These are phyloP conservation scores for Myotis davidii DNA, from an alignment of 2,113 vertebrate genomes.

Conservation along the genomic window DNA sequence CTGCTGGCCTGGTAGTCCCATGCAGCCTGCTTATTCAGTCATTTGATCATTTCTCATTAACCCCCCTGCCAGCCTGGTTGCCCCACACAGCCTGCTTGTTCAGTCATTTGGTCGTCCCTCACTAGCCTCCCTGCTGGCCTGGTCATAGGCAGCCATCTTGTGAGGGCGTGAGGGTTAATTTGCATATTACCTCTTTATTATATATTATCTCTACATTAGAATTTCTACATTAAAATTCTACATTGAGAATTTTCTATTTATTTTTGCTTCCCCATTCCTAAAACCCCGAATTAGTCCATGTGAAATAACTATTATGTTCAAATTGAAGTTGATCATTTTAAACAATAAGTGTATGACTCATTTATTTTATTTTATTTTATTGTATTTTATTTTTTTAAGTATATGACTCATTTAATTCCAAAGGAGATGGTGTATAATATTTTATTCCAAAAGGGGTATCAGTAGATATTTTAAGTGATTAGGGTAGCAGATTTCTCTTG, in stretches of 20 bases:
- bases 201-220: neutral
- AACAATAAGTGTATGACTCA: neutral
- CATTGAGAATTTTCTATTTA: neutral
- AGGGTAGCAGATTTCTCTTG: neutral
- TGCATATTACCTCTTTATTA: no score
- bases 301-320: neutral
- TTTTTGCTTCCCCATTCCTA: slow-evolving; percentile 20
- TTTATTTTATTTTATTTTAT: neutral
- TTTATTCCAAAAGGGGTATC: neutral
- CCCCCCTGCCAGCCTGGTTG: no score
- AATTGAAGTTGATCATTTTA: slow-evolving; percentile 12
- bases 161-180: no score
- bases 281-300: neutral
- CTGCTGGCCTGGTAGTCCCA: no score
- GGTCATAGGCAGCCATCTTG: no score
- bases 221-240: neutral
- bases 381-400: no score
- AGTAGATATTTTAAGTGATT: neutral
- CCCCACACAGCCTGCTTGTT: no score
- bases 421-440: no score
- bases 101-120: no score
- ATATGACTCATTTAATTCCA: neutral
- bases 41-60: no score
- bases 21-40: no score
- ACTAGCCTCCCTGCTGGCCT: no score